phyloP scores from a whole-genome alignment of 2,888 invertebrate genomes.

The Cosmia pyralina region DNA sequence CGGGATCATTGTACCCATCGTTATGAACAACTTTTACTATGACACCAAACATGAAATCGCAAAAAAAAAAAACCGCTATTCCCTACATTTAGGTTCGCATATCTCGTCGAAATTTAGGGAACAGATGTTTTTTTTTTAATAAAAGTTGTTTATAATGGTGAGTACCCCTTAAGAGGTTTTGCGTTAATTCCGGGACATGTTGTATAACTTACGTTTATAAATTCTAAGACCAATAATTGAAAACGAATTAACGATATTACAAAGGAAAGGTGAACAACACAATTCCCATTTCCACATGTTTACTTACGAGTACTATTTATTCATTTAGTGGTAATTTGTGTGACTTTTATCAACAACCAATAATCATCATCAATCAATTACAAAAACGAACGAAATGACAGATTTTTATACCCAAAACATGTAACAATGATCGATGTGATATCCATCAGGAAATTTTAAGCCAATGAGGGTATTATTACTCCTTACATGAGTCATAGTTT shows the following conservation, averaged over 20 bases:
- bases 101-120: too few relatives aligned
- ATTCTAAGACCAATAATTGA: not conserved
- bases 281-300: not conserved
- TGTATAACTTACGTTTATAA: not conserved
- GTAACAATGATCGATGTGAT: slow-evolving; percentile 24
- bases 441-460: not conserved
- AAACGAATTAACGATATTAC: not conserved
- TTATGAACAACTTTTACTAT: too few relatives aligned
- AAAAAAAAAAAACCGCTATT: too few relatives aligned
- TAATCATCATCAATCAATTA: slow-evolving; percentile 19
- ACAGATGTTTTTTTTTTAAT: too few relatives aligned
- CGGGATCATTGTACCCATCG: too few relatives aligned
- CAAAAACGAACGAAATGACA: slow-evolving; percentile 8
- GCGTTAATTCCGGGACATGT: too few relatives aligned
- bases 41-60: too few relatives aligned
- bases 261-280: not conserved
- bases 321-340: not conserved
- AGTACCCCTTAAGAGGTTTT: too few relatives aligned
- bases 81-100: too few relatives aligned
- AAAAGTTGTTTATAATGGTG: too few relatives aligned
- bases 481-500: not conserved
- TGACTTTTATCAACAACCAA: slow-evolving; percentile 11
- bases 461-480: not conserved
- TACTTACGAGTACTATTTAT: not conserved
- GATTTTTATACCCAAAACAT: slow-evolving; percentile 16